Conservation (phyloP, 2,113 vertebrate species). For the Corythornis vintsioides region DNA sequence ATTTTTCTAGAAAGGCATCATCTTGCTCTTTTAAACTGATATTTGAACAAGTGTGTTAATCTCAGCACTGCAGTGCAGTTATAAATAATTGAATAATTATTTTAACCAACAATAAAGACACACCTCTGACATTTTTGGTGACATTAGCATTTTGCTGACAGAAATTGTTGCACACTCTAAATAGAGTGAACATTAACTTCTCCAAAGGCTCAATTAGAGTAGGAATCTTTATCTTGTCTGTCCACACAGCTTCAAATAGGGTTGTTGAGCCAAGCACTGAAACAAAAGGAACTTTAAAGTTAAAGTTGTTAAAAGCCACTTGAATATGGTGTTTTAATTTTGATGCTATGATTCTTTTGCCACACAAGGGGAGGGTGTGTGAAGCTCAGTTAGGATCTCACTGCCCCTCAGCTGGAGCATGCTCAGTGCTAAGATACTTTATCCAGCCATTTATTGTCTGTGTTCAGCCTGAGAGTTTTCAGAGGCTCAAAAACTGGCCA, state of each 20-base stretch:
- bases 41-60: not conserved
- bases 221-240: not conserved
- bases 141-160: not conserved
- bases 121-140: not conserved
- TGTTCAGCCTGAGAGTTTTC: not conserved
- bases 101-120: not conserved
- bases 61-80: rapidly evolving
- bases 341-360: too few relatives aligned
- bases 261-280: not conserved
- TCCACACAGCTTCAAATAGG: not conserved
- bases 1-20: not conserved
- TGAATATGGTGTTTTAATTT: too few relatives aligned
- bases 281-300: not conserved
- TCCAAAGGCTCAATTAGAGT: not conserved
- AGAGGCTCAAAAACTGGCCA: not conserved
- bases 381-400: not conserved
- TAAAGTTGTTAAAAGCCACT: not conserved
- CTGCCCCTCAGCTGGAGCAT: not conserved
- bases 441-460: not conserved
- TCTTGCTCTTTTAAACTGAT: not conserved
- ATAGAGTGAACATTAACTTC: not conserved
- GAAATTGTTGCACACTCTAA: not conserved
- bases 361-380: not conserved
- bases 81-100: not conserved
- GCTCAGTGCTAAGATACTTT: not conserved